Conservation (phyloP, 2,797 vertebrate genomes). For the Muscicapa striata region DNA sequence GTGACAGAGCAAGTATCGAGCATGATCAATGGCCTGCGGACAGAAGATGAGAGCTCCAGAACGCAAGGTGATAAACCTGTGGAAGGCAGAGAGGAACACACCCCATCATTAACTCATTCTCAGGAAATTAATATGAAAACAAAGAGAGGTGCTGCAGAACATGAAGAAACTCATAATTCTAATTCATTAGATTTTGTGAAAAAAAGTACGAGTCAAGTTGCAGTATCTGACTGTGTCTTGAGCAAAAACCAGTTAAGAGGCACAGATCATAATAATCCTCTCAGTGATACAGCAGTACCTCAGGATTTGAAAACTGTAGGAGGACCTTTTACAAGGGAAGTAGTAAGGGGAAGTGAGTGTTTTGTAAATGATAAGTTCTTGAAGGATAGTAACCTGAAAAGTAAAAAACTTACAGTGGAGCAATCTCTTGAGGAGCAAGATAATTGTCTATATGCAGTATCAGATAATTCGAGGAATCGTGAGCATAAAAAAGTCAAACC, state of each 20-base stretch:
- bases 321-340: slow-evolving; percentile 23
- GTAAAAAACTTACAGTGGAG: neutral
- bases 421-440: slow-evolving; percentile 9
- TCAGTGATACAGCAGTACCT: neutral
- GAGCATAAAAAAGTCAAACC: slow-evolving; percentile 43
- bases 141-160: neutral
- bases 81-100: neutral
- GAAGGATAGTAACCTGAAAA: slow-evolving; percentile 17
- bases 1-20: slow-evolving; percentile 90
- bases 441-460: neutral
- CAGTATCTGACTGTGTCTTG: neutral
- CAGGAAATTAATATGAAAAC: neutral
- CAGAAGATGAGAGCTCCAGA: slow-evolving; percentile 70
- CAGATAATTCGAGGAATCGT: neutral
- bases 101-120: neutral
- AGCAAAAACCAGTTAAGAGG: neutral
- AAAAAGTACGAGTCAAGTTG: neutral
- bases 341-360: neutral
- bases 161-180: neutral
- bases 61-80: neutral
- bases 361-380: slow-evolving; percentile 29
- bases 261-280: neutral
- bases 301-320: slow-evolving; percentile 35
- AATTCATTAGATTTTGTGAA: neutral
- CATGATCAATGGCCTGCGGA: slow-evolving; percentile 83